Conservation (phyloP, 2,888 invertebrate species). For the Drosophila lacicola region DNA sequence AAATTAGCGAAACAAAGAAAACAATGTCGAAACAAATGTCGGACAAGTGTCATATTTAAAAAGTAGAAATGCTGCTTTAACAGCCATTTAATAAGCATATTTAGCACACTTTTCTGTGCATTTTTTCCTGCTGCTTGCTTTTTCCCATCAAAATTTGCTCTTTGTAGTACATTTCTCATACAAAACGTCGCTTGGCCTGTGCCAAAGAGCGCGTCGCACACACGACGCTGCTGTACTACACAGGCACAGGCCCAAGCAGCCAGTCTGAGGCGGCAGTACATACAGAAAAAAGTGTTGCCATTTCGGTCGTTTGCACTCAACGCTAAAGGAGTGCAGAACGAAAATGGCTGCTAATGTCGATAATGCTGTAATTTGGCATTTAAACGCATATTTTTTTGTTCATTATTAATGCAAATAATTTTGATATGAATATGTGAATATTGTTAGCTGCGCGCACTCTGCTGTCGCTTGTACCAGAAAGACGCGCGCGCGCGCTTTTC, state of each 20-base stretch:
- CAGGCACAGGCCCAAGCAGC: constrained; percentile 47
- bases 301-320: constrained; percentile 67
- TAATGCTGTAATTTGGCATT: constrained; percentile 27
- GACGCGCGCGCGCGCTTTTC: constrained; percentile 73
- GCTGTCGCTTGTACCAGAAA: constrained; percentile 29
- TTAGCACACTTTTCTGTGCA: constrained; percentile 24
- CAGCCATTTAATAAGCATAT: not conserved
- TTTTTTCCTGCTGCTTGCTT: constrained; percentile 32
- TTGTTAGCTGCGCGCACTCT: constrained; percentile 72
- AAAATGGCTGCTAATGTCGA: constrained; percentile 52
- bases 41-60: not conserved
- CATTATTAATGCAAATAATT: constrained; percentile 50
- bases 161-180: constrained; percentile 61
- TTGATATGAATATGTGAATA: constrained; percentile 44
- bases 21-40: no score
- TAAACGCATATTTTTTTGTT: constrained; percentile 8
- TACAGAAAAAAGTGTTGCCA: constrained; percentile 80
- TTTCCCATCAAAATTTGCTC: constrained; percentile 29
- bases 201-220: constrained; percentile 65
- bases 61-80: constrained; percentile 1
- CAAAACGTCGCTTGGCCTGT: constrained; percentile 55
- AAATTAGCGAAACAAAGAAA: not conserved
- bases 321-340: constrained; percentile 30
- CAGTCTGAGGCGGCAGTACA: constrained; percentile 56
- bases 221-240: constrained; percentile 70